Base-by-base conservation (phyloP, 2,888 invertebrate genomes). In the Callimorpha dominula region DNA sequence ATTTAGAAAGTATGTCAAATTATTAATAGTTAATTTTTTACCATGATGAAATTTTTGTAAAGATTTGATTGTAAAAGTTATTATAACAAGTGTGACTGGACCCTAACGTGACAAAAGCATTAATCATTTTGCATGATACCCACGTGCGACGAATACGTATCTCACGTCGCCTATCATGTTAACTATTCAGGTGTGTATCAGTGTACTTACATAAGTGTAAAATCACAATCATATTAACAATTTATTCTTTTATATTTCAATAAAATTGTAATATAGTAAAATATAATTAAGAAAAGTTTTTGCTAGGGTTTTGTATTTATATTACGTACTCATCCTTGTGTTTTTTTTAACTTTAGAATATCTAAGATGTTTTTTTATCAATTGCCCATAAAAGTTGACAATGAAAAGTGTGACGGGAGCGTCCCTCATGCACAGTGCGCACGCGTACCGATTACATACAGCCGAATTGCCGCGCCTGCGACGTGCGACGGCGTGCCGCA, bases 371-470 rank as follows among this genome's bases (percentile, higher is more conserved):
- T 31, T 31, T 31, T 1, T 31, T 31, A 31, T 31, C 31, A 31
- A 31, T 31, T 31, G 2, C 31, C 1, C 31, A 31, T 31, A 31
- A 31, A 31, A 31, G 31, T 49, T 49, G 46, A 76, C 74, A 70
- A 74, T 76, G 77, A 75, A 76, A 72, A 73, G 78, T 76, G 77
- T 80, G 84, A 82, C 84, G 80, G 78, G 77, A 82, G 74, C 72
- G 73, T 76, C 73, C 69, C 49, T 76, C 80, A 85, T 85, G 78
- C 76, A 75, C 80, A 81, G 70, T 79, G 84, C 86, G 87, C 86
- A 92, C 91, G 92, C 92, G 92, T 89, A 89, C 90, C 86, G 89
- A 88, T 92, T 91, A 90, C 89, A 86, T 88, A 90, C 81, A 82
- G 86, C 81, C 85, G 80, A 86, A 89, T 89, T 84, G 79, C 76